Base-by-base conservation (phyloP, 2,888 invertebrate species). In the Stramonita haemastoma region DNA sequence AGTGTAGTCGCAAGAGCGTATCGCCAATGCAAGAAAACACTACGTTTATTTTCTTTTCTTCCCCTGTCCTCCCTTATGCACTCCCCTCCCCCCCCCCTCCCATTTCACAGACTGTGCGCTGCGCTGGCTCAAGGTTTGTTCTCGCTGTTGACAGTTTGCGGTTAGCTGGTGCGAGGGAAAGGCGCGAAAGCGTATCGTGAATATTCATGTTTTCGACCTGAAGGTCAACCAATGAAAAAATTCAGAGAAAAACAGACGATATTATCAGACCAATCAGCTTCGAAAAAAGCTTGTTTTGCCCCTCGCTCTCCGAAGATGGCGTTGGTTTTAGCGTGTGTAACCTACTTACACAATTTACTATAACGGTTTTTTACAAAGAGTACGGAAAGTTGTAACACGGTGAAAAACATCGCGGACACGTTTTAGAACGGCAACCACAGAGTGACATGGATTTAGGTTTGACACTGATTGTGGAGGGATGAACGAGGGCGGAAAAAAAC, bases 321-420 rank as follows among this genome's bases (percentile, higher is more conserved):
- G 94, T 94, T 93, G 91, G 77, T 81, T 88, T 83, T 92, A 93
- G 93, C 93, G 94, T 94, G 93, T 93, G 94, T 94, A 90, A 86
- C 87, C 90, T 90, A 88, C 89, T 90, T 92, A 90, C 88, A 89
- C 90, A 89, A 89, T 90, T 91, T 91, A 91, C 91, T 91, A 91
- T 90, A 89, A 86, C 88, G 86, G 86, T 90, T 89, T n/a, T 89
- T 89, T 85, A 87, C 60, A 77, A 57, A 85, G 88, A 70, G 88
- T 87, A 34, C 57, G 32, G 57, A n/a, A 56, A 88, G 86, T 79
- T 88, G 86, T 84, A 60, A 81, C 32, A 34, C 73, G 32, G 36
- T 32, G 60, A 57, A 84, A 90, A 83, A 81, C 36, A 34, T 34
- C 17, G 84, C 83, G 81, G 60, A 88, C 81, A 84, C 84, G 26